Evolutionary conservation across 2,888 invertebrate genomes (phyloP), one percentile per base, ranked within the genome.

Genomic region (Callimorpha dominula): DNA sequence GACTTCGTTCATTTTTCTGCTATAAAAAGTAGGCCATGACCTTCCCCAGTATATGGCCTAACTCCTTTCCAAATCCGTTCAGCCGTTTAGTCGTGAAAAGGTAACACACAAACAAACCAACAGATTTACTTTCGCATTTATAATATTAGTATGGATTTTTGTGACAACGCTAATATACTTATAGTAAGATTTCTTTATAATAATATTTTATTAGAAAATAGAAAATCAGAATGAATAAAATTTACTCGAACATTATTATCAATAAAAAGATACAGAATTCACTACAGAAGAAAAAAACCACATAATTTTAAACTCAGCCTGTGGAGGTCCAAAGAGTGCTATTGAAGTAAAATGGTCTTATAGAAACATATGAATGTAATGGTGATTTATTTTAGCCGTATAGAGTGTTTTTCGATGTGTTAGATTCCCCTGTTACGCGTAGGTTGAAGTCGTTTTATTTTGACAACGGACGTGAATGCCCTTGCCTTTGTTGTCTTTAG

Each of bases 391-490:
- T 84, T 82, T 82, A 80, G 80, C 82, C 77, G 76, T 76, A 74
- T 82, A 80, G 77, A 78, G 75, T 81, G 76, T 88, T 88, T 89
- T 87, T 88, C 86, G 85, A 83, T 83, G 81, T 84, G 87, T 87
- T 84, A 89, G 89, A 87, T 88, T 88, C 91, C 83, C 89, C 87
- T 89, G 91, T 92, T 90, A 90, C 90, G 92, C 90, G 93, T 94
- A 91, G 93, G 93, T 90, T 83, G 91, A 89, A 85, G 85, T 87
- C 90, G 91, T 93, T 94, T 91, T 95, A 94, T 95, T 94, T 93
- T 93, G 94, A 93, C 94, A 92, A 91, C 92, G 89, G 87, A 90
- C 89, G 88, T 90, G 88, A 86, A 90, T 87, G 89, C 88, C 87
- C 90, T n/a, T n/a, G n/a, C n/a, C n/a, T 93, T 94, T 94, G 93